A percentile compares a stretch with the other conserved stretches of the same genome.
Evolutionary conservation across 2,797 vertebrate genomes (phyloP).

Genomic region (Heteromormyrus szaboi): DNA sequence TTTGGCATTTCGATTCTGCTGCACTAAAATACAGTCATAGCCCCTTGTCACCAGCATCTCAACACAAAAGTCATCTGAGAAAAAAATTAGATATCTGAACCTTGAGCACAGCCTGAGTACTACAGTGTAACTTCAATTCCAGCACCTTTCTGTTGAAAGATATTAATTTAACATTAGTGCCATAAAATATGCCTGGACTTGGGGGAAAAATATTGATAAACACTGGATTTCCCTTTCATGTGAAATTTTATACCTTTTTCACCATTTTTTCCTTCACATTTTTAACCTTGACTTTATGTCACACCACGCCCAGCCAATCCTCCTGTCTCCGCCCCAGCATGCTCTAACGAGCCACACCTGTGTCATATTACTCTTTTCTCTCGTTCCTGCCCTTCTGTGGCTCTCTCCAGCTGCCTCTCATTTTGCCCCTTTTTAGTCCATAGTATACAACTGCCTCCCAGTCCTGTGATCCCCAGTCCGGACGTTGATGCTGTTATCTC

Average conservation of each 20-base stretch:
- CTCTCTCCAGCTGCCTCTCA: neutral
- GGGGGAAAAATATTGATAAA: neutral
- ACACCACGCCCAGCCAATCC: neutral
- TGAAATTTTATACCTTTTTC: neutral
- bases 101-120: neutral
- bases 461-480: neutral
- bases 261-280: neutral
- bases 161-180: neutral
- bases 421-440: neutral
- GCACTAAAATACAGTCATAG: neutral
- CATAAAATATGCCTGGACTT: neutral
- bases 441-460: neutral
- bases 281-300: neutral
- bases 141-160: neutral
- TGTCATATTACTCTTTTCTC: neutral
- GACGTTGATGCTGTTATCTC: neutral
- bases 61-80: neutral
- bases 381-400: neutral
- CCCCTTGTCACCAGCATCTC: conserved; percentile 7
- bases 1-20: neutral
- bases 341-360: neutral
- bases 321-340: neutral
- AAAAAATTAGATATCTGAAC: neutral
- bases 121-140: neutral
- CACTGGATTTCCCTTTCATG: neutral